These are phyloP conservation scores for Halocynthia roretzi DNA, from an alignment of 23 tunicate genomes.

Conservation along the genomic window DNA sequence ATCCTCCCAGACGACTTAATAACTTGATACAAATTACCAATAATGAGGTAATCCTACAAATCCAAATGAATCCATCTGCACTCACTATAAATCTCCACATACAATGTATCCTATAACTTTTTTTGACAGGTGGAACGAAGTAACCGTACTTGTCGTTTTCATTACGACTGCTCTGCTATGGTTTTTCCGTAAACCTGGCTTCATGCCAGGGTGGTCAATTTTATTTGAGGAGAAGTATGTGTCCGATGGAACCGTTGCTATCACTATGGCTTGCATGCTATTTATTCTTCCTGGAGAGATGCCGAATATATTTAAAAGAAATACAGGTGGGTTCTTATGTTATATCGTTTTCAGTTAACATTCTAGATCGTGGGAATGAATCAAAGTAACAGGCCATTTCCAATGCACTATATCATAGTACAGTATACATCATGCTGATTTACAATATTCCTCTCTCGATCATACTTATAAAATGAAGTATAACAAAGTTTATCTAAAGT, in stretches of 20 bases:
- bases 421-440: too few relatives aligned
- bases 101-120: background rate
- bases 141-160: slow-evolving; percentile 39
- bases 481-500: too few relatives aligned
- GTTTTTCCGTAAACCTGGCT: slow-evolving; percentile 85
- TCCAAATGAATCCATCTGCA: too few relatives aligned
- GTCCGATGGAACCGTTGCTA: slow-evolving; percentile 63
- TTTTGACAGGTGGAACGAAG: slow-evolving; percentile 52
- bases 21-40: too few relatives aligned
- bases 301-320: slow-evolving; percentile 13
- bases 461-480: too few relatives aligned
- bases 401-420: too few relatives aligned
- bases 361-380: background rate
- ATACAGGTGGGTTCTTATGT: background rate
- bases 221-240: slow-evolving; percentile 39
- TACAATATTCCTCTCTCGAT: too few relatives aligned
- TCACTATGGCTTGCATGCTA: slow-evolving; percentile 42
- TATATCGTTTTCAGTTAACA: background rate
- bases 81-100: too few relatives aligned
- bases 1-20: too few relatives aligned
- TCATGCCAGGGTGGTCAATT: slow-evolving; percentile 66
- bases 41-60: too few relatives aligned
- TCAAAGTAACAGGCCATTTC: too few relatives aligned
- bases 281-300: slow-evolving; percentile 42
- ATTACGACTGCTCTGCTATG: slow-evolving; percentile 37